Evolutionary conservation across 2,113 vertebrate species (phyloP), one percentile per base, ranked within the genome.

Genomic region (Sminthopsis crassicaudata): DNA sequence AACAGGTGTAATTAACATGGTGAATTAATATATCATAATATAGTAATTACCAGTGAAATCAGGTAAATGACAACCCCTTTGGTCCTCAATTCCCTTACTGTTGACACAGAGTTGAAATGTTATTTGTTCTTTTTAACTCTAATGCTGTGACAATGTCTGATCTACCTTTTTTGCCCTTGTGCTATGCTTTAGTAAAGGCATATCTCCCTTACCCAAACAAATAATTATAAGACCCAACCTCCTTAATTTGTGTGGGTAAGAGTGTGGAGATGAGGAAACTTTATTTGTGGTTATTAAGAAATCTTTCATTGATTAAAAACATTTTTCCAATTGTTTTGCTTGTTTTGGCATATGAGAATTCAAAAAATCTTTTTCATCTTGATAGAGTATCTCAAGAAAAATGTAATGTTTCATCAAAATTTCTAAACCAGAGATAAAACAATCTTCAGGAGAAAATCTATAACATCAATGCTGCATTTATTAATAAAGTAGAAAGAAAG

Each of bases 241-340:
- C 27, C 27, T 60, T 60, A 14, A 60, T 4, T 60, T 27, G 10
- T 60, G 27, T 9, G 57, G 57, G 30, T 67, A 30, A 14, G 57
- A 3, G 14, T 57, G 3, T 2, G 11, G 57, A 67, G 27, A 9
- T 36, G 30, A 11, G 2, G 30, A 67, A 67, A 67, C 11, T 67
- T 67, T 11, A 67, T 67, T 67, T 67, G 11, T 14, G 30, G 30
- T 12, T 12, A 36, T 67, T 36, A 14, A 67, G 57, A 67, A 67
- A 67, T 3, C 30, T 36, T 67, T 67, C 3, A 30, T 2, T 67
- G 27, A 67, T 36, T 67, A 36, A 67, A 60, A 67, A 67, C 57
- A 36, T 36, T 60, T 96, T 93, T 93, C 46, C 53, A 88, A 8
- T 88, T 95, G 30, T 96, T 96, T 51, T 51, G 50, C 10, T 51